Conservation (phyloP, 2,888 invertebrate species). For the Aphidoletes aphidimyza region DNA sequence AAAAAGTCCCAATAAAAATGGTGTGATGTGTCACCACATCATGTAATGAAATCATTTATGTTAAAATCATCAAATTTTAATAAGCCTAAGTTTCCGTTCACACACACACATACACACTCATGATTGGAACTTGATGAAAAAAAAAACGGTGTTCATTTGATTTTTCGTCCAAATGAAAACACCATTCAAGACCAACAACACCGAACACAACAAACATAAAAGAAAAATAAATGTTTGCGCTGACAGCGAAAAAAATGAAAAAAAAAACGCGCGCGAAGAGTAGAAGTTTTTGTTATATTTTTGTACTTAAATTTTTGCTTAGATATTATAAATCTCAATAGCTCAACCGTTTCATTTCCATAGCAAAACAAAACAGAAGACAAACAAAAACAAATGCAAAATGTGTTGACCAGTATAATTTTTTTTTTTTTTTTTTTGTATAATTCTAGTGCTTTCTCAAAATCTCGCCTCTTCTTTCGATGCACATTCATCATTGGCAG, state of each 20-base stretch:
- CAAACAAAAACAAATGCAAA: not conserved
- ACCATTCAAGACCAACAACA: not conserved
- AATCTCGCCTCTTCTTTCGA: not conserved
- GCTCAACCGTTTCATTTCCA: not conserved
- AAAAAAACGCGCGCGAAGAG: not conserved
- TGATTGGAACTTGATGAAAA: too few relatives aligned
- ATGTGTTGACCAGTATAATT: not conserved
- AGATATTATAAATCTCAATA: conserved; percentile 33
- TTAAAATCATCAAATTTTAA: too few relatives aligned
- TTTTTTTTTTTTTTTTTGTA: not conserved
- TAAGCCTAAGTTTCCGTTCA: too few relatives aligned
- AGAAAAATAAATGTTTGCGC: not conserved
- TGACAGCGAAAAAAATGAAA: not conserved
- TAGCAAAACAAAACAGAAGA: not conserved
- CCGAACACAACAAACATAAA: too few relatives aligned
- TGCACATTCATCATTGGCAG: conserved; percentile 29
- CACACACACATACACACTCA: too few relatives aligned
- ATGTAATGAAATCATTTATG: too few relatives aligned
- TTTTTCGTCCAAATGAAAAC: not conserved
- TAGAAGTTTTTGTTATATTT: conserved; percentile 44
- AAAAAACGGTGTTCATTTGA: not conserved
- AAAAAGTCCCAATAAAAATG: too few relatives aligned
- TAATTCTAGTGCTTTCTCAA: not conserved
- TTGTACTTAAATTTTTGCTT: conserved; percentile 49
- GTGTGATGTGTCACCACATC: too few relatives aligned